Conservation (phyloP, 2,888 invertebrate species). For the Horisme vitalbata region DNA sequence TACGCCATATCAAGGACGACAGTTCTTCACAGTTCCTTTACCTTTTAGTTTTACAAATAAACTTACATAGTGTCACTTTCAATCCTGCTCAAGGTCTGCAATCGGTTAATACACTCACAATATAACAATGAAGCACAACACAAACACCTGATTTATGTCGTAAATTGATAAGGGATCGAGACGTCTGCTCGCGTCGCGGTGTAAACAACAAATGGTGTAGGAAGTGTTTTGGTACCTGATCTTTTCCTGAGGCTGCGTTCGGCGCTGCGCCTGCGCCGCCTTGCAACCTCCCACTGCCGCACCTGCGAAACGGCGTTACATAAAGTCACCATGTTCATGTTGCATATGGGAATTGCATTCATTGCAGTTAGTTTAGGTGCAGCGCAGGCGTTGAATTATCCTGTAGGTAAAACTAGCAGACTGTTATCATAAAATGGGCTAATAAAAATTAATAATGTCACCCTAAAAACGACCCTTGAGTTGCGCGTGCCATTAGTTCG, state of each 20-base stretch:
- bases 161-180: slow-evolving; percentile 30
- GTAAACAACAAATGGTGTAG: slow-evolving; percentile 63
- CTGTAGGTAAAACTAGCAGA: too few species aligned
- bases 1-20: slow-evolving; percentile 11
- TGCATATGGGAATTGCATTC: slow-evolving; percentile 9
- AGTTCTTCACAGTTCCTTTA: slow-evolving; percentile 4
- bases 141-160: slow-evolving; percentile 19
- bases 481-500: too few species aligned
- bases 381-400: not conserved
- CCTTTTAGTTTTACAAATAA: slow-evolving; percentile 4
- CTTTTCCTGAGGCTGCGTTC: slow-evolving; percentile 70
- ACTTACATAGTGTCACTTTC: slow-evolving; percentile 33
- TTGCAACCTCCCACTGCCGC: slow-evolving; percentile 69
- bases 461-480: too few species aligned
- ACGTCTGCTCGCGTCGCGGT: slow-evolving; percentile 53
- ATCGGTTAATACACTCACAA: slow-evolving; percentile 27
- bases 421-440: too few species aligned
- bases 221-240: slow-evolving; percentile 65
- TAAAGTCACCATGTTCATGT: slow-evolving; percentile 58
- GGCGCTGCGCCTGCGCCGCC: slow-evolving; percentile 63
- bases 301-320: slow-evolving; percentile 69
- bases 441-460: too few species aligned
- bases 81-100: slow-evolving; percentile 31
- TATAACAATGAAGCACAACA: slow-evolving; percentile 15
- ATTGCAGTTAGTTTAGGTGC: slow-evolving; percentile 1